Conservation (phyloP, 2,888 invertebrate genomes). For the Harmothoe impar region DNA sequence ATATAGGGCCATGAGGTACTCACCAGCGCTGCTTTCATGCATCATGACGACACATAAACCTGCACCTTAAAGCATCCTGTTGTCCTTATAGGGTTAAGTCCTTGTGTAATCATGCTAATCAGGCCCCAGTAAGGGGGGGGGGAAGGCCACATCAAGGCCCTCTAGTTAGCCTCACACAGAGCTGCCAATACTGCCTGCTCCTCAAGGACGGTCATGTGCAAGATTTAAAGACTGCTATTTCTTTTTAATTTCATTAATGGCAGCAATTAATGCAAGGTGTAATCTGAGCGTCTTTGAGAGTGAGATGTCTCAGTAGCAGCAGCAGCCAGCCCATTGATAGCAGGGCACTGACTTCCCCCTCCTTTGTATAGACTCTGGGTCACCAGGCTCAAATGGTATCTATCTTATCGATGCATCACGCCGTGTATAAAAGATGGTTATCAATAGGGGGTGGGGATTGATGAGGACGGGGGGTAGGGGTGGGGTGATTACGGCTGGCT, state of each 20-base stretch:
- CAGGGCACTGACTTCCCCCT: not conserved
- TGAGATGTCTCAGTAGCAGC: not conserved
- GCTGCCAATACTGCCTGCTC: not conserved
- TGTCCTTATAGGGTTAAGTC: not conserved
- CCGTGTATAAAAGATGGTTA: not conserved
- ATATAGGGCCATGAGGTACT: too few relatives aligned
- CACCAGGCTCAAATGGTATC: constrained; percentile 12
- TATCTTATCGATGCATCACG: not conserved
- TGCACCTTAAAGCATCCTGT: too few relatives aligned
- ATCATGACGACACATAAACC: too few relatives aligned
- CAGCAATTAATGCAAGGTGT: constrained; percentile 25
- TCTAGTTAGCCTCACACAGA: not conserved
- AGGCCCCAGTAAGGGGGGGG: not conserved
- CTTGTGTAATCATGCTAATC: not conserved
- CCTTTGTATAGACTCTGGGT: not conserved
- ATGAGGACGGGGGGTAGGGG: not conserved
- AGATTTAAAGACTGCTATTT: not conserved
- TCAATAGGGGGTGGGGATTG: not conserved
- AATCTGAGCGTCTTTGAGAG: constrained; percentile 13
- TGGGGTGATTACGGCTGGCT: not conserved
- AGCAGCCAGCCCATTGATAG: not conserved
- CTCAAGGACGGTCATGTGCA: not conserved
- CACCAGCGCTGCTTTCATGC: not conserved
- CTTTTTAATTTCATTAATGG: constrained; percentile 26
- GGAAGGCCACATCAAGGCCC: not conserved